These are phyloP conservation scores for Achatina immaculata DNA, from an alignment of 1,140 invertebrate genomes.

Conservation along the genomic window DNA sequence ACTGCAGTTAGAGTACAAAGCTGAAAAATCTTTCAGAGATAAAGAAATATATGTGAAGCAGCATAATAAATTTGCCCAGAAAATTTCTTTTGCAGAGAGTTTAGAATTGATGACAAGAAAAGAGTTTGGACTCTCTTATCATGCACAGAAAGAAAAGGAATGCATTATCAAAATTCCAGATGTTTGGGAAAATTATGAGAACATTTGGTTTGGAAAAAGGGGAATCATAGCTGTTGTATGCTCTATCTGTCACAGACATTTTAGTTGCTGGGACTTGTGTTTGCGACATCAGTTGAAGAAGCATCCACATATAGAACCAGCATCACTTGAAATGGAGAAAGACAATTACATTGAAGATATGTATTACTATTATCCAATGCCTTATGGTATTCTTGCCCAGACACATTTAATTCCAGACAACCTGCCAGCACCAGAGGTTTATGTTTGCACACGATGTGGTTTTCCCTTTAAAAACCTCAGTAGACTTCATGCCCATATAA, in stretches of 20 bases:
- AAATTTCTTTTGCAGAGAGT: slow-evolving; percentile 8
- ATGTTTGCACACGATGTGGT: slow-evolving; percentile 54
- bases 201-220: slow-evolving; percentile 55
- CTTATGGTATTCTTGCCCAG: slow-evolving; percentile 49
- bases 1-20: neutral
- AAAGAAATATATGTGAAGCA: neutral
- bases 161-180: slow-evolving; percentile 24
- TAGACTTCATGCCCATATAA: slow-evolving; percentile 56
- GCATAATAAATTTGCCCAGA: neutral
- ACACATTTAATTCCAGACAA: slow-evolving; percentile 46
- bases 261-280: slow-evolving; percentile 44
- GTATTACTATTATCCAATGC: slow-evolving; percentile 37
- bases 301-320: slow-evolving; percentile 56
- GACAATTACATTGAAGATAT: slow-evolving; percentile 39
- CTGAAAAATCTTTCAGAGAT: slow-evolving; percentile 16
- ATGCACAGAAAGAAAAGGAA: slow-evolving; percentile 7
- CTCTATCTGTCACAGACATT: slow-evolving; percentile 57
- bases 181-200: slow-evolving; percentile 47
- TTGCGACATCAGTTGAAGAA: slow-evolving; percentile 57
- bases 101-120: slow-evolving; percentile 20
- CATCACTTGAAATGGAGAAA: slow-evolving; percentile 53
- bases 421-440: slow-evolving; percentile 38
- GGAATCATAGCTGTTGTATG: slow-evolving; percentile 51
- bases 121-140: slow-evolving; percentile 27
- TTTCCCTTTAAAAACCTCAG: slow-evolving; percentile 53